Percentiles rank a stretch among this genome's conserved stretches.
These are phyloP conservation scores for Penaeus japonicus DNA, from an alignment of 1,140 invertebrate species.

Conservation along the genomic window DNA sequence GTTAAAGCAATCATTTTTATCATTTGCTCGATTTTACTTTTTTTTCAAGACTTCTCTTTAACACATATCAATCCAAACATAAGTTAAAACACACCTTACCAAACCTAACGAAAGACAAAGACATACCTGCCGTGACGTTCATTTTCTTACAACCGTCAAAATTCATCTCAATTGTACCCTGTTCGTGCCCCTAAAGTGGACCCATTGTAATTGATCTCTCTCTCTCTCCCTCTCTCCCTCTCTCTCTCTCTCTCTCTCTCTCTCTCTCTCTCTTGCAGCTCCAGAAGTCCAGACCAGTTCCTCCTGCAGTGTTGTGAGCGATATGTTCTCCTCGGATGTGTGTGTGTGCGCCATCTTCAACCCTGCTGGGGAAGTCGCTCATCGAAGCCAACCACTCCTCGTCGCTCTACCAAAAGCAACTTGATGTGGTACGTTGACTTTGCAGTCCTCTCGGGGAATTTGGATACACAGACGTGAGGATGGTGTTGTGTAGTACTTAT, in stretches of 20 bases:
- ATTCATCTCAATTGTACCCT: too few species aligned
- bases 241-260: neutral
- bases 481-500: too few species aligned
- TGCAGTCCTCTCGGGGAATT: too few species aligned
- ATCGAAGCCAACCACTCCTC: constrained; percentile 89
- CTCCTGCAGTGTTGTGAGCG: constrained; percentile 83
- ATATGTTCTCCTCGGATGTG: constrained; percentile 97
- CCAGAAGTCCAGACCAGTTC: constrained; percentile 88
- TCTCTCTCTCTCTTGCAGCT: constrained; percentile 69
- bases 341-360: constrained; percentile 92
- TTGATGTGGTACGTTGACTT: constrained; percentile 86
- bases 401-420: constrained; percentile 86
- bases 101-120: too few species aligned
- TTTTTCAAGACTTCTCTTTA: too few species aligned
- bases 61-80: too few species aligned
- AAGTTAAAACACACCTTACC: too few species aligned
- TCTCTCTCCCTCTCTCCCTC: neutral
- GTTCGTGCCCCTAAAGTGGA: too few species aligned
- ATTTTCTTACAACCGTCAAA: neutral
- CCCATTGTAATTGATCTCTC: neutral
- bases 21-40: too few species aligned
- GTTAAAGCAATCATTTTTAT: too few species aligned
- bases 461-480: too few species aligned
- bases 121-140: too few species aligned
- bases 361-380: constrained; percentile 80